phyloP scores from a whole-genome alignment of 2,888 invertebrate species.

The Drosophila nr. perissopoda region DNA sequence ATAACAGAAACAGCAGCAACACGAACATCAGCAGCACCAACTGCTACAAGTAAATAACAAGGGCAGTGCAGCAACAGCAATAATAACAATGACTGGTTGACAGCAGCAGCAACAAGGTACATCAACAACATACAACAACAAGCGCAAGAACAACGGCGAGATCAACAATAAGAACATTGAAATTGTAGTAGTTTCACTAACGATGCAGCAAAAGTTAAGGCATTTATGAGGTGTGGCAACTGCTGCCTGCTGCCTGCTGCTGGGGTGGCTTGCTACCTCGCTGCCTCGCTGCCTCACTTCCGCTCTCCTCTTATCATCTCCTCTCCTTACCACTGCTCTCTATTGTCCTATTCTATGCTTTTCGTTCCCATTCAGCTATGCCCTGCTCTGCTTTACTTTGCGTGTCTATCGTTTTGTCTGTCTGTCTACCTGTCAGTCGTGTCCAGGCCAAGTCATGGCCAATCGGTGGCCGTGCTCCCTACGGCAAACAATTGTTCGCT shows the following conservation, averaged over 20 bases:
- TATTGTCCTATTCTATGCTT: background rate
- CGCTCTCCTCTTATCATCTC: background rate
- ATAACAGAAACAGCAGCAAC: constrained; percentile 10
- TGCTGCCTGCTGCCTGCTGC: constrained; percentile 34
- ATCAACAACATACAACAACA: background rate
- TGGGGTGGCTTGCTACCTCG: background rate
- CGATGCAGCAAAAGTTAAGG: constrained; percentile 31
- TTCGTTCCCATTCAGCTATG: background rate
- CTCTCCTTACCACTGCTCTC: background rate
- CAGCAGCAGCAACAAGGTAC: constrained; percentile 4
- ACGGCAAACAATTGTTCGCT: constrained; percentile 1
- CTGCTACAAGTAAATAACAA: constrained; percentile 30
- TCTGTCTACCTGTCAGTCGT: background rate
- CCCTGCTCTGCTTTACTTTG: constrained; percentile 1
- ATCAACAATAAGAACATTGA: constrained; percentile 29
- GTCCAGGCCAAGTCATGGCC: constrained; percentile 2
- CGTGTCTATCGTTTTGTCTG: background rate
- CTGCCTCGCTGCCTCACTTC: background rate
- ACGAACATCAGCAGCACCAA: constrained; percentile 16
- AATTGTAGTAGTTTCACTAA: constrained; percentile 25
- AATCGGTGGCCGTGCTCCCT: background rate
- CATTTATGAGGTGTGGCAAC: constrained; percentile 44
- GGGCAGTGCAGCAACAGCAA: constrained; percentile 33
- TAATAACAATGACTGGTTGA: constrained; percentile 22
- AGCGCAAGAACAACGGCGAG: background rate